phyloP scores from a whole-genome alignment of 2,797 vertebrate species.

The Acridotheres tristis region DNA sequence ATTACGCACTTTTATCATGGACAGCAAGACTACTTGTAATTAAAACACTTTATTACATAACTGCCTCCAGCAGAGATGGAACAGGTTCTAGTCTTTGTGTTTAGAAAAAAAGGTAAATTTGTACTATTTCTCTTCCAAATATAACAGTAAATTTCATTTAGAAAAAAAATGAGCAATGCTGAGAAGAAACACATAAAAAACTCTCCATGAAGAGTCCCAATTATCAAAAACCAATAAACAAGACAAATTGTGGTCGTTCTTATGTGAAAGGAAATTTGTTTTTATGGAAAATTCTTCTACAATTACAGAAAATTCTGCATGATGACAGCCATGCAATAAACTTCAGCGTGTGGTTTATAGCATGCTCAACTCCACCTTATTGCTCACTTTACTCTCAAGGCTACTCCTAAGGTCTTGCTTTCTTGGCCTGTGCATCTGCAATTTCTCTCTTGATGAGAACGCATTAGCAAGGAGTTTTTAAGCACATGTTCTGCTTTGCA shows the following conservation, averaged over 20 bases:
- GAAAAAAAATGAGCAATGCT: neutral
- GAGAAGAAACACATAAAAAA: neutral
- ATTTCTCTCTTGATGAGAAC: neutral
- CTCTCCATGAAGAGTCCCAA: neutral
- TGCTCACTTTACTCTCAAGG: neutral
- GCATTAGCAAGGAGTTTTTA: neutral
- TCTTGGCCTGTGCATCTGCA: neutral
- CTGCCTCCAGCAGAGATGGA: neutral
- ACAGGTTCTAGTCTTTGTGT: neutral
- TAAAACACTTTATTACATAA: slow-evolving; percentile 32
- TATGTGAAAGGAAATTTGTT: neutral
- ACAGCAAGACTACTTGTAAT: slow-evolving; percentile 16
- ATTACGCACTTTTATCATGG: neutral
- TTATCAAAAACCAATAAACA: neutral
- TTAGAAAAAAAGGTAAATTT: neutral
- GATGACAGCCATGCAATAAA: neutral
- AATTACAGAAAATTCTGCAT: neutral
- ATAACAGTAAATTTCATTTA: neutral
- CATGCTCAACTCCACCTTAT: neutral
- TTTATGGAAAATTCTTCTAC: neutral
- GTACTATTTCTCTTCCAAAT: neutral
- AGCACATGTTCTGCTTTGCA: neutral
- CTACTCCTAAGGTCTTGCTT: neutral
- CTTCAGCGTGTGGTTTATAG: neutral
- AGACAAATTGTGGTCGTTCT: rapidly evolving